Evolutionary conservation across 2,888 invertebrate species (phyloP).

Genomic region (Seladonia tumulorum): DNA sequence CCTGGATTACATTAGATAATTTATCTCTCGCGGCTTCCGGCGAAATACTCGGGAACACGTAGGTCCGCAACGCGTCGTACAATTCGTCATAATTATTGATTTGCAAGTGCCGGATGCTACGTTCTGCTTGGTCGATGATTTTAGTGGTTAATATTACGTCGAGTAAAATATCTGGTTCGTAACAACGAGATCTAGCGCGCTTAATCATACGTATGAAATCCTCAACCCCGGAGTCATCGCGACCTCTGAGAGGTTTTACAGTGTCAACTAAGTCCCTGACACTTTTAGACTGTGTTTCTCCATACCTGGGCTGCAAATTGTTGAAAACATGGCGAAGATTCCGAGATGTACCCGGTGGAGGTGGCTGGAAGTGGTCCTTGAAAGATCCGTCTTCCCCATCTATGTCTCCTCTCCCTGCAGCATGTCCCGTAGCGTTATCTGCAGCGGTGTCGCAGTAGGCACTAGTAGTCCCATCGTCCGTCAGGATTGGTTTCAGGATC

Average conservation of each 20-base stretch:
- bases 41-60: not conserved
- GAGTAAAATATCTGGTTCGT: not conserved
- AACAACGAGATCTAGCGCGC: not conserved
- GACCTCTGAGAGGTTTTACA: not conserved
- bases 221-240: slow-evolving; percentile 5
- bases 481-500: not conserved
- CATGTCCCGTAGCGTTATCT: not conserved
- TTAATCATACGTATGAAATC: not conserved
- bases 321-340: not conserved
- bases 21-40: not conserved
- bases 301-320: not conserved
- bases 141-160: not conserved
- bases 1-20: not conserved
- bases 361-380: not conserved
- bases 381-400: not conserved
- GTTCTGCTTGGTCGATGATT: not conserved
- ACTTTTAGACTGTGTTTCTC: not conserved
- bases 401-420: not conserved
- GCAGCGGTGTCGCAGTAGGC: too few species aligned
- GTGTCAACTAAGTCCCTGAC: not conserved
- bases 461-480: not conserved
- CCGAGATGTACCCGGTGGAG: not conserved
- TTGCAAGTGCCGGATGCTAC: not conserved
- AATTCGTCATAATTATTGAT: slow-evolving; percentile 6
- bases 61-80: not conserved